phyloP scores from a whole-genome alignment of 2,113 vertebrate species.

The Colinus virginianus region DNA sequence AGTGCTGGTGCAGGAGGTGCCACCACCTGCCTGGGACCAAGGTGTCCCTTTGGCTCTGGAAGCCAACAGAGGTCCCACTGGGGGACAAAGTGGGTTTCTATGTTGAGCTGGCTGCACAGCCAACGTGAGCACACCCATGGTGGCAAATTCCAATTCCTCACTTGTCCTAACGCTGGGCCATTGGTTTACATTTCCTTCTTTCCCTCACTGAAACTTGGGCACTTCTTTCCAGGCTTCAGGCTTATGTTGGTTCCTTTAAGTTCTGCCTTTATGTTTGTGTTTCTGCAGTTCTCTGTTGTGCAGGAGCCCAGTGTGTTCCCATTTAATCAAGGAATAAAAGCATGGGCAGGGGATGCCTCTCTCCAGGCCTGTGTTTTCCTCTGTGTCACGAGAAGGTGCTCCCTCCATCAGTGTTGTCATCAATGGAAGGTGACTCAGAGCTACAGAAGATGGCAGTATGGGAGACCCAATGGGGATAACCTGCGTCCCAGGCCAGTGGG shows the following conservation, averaged over 20 bases:
- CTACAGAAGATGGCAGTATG: background rate
- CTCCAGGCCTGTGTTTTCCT: background rate
- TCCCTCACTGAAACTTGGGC: background rate
- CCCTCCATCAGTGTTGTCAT: background rate
- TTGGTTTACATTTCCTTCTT: background rate
- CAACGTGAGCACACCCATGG: rapidly evolving
- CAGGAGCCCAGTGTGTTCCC: rapidly evolving
- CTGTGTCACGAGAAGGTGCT: rapidly evolving
- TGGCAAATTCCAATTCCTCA: rapidly evolving
- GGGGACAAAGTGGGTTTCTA: background rate
- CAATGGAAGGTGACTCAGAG: rapidly evolving
- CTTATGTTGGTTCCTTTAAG: background rate
- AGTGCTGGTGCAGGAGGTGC: background rate
- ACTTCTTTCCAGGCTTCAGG: background rate
- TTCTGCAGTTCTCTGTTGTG: background rate
- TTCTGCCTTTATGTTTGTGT: background rate
- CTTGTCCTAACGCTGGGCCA: rapidly evolving
- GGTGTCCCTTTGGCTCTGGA: background rate
- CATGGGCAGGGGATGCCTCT: background rate
- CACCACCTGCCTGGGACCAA: background rate
- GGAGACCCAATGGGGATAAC: background rate
- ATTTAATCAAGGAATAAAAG: background rate
- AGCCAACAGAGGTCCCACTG: background rate
- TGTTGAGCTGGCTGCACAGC: rapidly evolving
- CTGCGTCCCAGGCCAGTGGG: background rate